Percentiles rank a stretch among this genome's conserved stretches.
Evolutionary conservation across 2,888 invertebrate genomes (phyloP).

Genomic region (Harpagoxenus sublaevis): DNA sequence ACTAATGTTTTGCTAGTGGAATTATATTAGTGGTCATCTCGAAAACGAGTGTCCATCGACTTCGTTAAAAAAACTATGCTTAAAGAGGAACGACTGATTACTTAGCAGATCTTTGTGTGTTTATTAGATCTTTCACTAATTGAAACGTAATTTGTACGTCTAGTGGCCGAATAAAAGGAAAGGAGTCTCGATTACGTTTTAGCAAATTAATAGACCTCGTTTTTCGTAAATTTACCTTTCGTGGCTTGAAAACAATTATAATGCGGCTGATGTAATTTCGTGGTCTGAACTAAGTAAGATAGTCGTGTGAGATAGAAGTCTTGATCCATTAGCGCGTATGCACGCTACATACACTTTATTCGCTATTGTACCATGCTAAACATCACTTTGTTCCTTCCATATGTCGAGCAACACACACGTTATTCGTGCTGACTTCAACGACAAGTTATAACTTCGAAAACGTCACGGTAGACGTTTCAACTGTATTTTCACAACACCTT

Average conservation of each 20-base stretch:
- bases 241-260: not conserved
- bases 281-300: not conserved
- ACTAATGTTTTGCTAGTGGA: not conserved
- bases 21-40: not conserved
- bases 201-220: not conserved
- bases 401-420: not conserved
- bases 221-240: not conserved
- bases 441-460: slow-evolving; percentile 36
- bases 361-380: slow-evolving; percentile 5
- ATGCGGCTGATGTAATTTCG: not conserved
- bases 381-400: slow-evolving; percentile 6
- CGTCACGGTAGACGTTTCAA: not conserved
- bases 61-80: slow-evolving; percentile 2
- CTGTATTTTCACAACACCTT: too few species aligned
- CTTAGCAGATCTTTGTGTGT: not conserved
- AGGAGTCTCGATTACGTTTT: not conserved
- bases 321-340: not conserved
- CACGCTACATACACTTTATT: not conserved
- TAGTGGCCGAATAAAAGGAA: not conserved
- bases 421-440: not conserved
- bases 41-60: not conserved
- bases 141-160: not conserved
- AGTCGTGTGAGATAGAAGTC: not conserved
- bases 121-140: not conserved
- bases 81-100: slow-evolving; percentile 30